Base-by-base conservation (phyloP, 2,888 invertebrate genomes). In the Drosophila fungiperda region DNA sequence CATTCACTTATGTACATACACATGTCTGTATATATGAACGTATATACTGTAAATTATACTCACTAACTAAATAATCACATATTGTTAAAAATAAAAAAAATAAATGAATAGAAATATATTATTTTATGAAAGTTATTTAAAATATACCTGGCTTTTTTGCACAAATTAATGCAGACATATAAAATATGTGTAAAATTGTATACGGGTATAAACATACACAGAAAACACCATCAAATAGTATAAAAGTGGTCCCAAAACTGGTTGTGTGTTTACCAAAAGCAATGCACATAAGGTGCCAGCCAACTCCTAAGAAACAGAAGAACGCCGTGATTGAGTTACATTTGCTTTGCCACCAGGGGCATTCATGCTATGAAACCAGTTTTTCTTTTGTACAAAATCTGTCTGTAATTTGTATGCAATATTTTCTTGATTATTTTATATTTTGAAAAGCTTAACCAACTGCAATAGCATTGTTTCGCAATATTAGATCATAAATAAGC, bases 261-360 rank as follows among this genome's bases (percentile, higher is more conserved):
- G 45, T 58, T 71, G 45, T 76, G 64, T 69, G 66, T 75, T 77
- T 61, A 75, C 75, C 60, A 69, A 75, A 67, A 52, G 57, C 50
- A 77, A 67, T 77, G 77, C 75, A 73, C 62, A 74, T 62, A 78
- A 78, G 65, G 62, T 74, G 65, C 38, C 74, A 59, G 54, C 76
- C 74, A 59, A 50, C 75, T 64, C 74, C 71, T 40, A 76, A 65
- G 57, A 72, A 53, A 58, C 60, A 68, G 78, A 73, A 78, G 74
- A 78, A 73, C 68, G 78, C 68, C 67, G 60, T 68, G 73, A 64
- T 78, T 64, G 57, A 78, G 78, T 76, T 76, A 76, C 76, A 76
- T 52, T 67, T 49, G 64, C 54, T 75, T 49, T 61, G 60, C 11
- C 61, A 74, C 23, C 50, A 68, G 82, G 82, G 87, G 59, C 61